Conservation (phyloP, 2,888 invertebrate genomes). For the Seira ritae region DNA sequence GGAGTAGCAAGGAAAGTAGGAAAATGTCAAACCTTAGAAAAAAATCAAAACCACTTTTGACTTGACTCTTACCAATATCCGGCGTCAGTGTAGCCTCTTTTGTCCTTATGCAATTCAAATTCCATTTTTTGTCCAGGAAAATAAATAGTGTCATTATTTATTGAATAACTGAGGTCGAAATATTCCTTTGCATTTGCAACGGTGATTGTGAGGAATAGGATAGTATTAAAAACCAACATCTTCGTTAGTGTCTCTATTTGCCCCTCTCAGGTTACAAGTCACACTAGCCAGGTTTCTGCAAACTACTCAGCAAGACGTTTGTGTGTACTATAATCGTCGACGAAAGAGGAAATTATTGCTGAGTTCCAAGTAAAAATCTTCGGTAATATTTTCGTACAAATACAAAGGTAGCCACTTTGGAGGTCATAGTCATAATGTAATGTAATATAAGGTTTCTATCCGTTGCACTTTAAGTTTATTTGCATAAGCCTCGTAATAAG, state of each 20-base stretch:
- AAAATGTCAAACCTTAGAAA: neutral
- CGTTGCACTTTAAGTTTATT: no score
- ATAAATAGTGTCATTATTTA: slow-evolving; percentile 68
- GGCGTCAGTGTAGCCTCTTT: slow-evolving; percentile 19
- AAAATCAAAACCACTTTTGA: neutral
- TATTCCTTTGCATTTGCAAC: slow-evolving; percentile 26
- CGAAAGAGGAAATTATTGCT: no score
- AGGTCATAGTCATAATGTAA: no score
- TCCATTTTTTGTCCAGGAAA: slow-evolving; percentile 66
- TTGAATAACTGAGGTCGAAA: slow-evolving; percentile 67
- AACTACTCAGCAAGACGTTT: no score
- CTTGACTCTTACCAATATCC: slow-evolving; percentile 60
- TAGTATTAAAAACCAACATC: no score
- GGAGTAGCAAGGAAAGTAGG: neutral
- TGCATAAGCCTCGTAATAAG: no score
- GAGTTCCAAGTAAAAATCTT: no score
- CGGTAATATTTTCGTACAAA: no score
- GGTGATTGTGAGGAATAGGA: no score
- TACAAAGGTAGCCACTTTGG: no score
- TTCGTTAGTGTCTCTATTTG: neutral
- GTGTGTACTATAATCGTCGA: no score
- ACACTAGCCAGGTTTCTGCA: neutral
- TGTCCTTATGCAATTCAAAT: slow-evolving; percentile 62
- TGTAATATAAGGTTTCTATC: no score
- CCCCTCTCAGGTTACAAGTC: neutral